A percentile compares a stretch with the other conserved stretches of the same genome.
These are phyloP conservation scores for Corythornis leucogaster DNA, from an alignment of 2,797 vertebrate species.

Conservation along the genomic window DNA sequence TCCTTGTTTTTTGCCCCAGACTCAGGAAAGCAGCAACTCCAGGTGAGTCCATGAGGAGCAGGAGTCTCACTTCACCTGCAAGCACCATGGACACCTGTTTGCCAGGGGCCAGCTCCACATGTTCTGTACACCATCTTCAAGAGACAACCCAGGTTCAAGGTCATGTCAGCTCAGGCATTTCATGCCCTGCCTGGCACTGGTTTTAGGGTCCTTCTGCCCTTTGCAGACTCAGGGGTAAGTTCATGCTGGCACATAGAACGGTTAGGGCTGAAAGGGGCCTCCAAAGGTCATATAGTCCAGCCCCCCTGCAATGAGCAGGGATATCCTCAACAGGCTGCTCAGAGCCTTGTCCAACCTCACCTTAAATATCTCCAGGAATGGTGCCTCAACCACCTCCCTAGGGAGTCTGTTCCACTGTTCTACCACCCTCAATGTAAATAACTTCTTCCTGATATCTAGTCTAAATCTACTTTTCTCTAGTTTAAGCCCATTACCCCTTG, in stretches of 20 bases:
- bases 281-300: no score
- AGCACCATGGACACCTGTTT: neutral
- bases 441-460: no score
- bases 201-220: neutral
- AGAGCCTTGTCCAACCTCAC: no score
- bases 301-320: no score
- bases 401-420: no score
- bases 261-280: no score
- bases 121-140: neutral
- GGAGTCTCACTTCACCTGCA: fast-evolving
- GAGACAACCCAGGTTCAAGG: neutral
- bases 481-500: no score
- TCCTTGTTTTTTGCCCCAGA: neutral
- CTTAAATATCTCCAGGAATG: no score
- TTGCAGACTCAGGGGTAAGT: neutral
- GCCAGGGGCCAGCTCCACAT: neutral
- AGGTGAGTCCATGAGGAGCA: neutral
- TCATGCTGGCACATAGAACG: neutral
- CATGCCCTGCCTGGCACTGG: neutral
- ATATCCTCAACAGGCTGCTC: no score
- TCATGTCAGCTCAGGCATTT: neutral
- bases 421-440: no score
- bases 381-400: no score
- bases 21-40: neutral
- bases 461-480: no score